These are phyloP conservation scores for Onychomys leucogaster DNA, from an alignment of 2,797 vertebrate genomes.

Conservation along the genomic window DNA sequence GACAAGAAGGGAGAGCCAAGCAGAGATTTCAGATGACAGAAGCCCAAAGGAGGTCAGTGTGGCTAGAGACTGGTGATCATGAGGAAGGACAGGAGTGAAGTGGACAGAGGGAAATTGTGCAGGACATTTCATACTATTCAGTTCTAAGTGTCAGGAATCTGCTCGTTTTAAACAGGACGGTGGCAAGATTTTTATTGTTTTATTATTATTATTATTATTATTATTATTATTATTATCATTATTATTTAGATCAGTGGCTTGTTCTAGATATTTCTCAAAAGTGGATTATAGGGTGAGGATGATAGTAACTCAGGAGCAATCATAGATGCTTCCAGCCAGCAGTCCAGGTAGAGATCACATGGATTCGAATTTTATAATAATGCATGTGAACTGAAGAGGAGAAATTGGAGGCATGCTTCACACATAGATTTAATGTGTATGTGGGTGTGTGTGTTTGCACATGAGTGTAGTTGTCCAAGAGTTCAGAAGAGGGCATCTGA, in stretches of 20 bases:
- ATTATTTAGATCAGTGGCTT: not conserved
- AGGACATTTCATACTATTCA: not conserved
- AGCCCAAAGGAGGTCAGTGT: not conserved
- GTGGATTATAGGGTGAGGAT: not conserved
- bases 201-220: too few relatives aligned
- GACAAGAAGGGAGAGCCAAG: not conserved
- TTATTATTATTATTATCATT: too few relatives aligned
- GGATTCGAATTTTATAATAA: not conserved
- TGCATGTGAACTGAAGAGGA: not conserved
- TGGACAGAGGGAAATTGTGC: not conserved
- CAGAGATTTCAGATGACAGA: slow-evolving; percentile 33
- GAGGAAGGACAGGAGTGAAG: not conserved
- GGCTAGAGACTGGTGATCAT: not conserved
- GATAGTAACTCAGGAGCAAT: not conserved
- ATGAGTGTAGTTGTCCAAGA: not conserved
- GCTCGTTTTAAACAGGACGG: slow-evolving; percentile 10
- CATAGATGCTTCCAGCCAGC: not conserved
- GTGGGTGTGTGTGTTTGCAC: not conserved
- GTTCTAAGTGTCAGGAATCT: not conserved
- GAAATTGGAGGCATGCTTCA: not conserved
- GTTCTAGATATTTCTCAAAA: not conserved
- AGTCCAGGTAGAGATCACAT: not conserved
- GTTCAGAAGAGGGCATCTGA: not conserved
- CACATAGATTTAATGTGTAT: not conserved
- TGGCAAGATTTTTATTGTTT: not conserved